Evolutionary conservation across 2,113 vertebrate genomes (phyloP), one percentile per base, ranked within the genome.

Genomic region (Pyxicephalus adspersus): DNA sequence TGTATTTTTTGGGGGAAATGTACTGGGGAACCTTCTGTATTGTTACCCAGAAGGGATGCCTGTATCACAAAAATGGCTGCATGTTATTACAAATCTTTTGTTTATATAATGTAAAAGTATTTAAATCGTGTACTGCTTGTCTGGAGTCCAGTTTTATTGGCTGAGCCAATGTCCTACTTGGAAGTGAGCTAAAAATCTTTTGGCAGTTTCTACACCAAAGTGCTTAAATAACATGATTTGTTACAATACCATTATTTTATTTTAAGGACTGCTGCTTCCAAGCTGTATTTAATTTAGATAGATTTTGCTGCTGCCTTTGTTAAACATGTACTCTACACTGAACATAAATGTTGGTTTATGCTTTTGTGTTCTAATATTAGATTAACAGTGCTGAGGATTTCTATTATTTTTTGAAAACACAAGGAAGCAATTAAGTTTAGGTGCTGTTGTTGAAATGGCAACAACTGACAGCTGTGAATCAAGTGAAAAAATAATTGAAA

Each of bases 351-450:
- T 72, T 58, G 58, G 78, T 72, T 73, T 81, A 81, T 68, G 22
- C 78, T 55, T 72, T 81, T 16, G 68, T 81, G 73, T 81, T 81
- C 67, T 81, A 64, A 81, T 81, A 81, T 81, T 34, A 81, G 58
- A 73, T 81, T 81, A 81, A 54, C 58, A 45, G 58, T 67, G 64
- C 50, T 61, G 66, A 38, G 78, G 58, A 64, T 72, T 81, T 73
- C 68, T 81, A 72, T 63, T 73, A 64, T 73, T 81, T 52, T 20
- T 68, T 50, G 68, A 64, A 73, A 81, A 70, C 78, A 81, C 7
- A 28, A 73, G 78, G 78, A 81, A 81, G 68, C 78, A 81, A 81
- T 81, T 81, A 73, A 31, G 50, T 81, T 81, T 50, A 64, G 68
- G 67, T 81, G 45, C 68, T 45, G 67, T n/a, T 63, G 78, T 31